Conservation (phyloP, 2,888 invertebrate genomes). For the Zonitis immaculata region DNA sequence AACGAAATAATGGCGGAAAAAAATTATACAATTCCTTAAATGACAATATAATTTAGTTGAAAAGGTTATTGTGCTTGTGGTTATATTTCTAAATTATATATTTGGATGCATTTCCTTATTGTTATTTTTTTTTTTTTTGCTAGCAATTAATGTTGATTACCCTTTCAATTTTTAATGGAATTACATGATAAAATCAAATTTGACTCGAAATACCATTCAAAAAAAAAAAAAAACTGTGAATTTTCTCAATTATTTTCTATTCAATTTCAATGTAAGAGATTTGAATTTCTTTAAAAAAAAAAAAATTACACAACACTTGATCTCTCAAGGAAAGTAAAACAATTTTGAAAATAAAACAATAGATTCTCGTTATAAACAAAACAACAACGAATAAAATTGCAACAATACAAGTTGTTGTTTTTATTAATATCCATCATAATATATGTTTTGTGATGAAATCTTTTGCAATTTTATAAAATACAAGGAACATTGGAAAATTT, state of each 20-base stretch:
- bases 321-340: background rate
- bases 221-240: background rate
- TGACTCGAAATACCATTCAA: background rate
- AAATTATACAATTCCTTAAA: background rate
- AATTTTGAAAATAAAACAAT: background rate
- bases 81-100: slow-evolving; percentile 4
- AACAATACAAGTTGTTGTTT: background rate
- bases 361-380: background rate
- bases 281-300: background rate
- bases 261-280: background rate
- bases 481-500: no score
- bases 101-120: background rate
- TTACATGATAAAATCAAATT: no score
- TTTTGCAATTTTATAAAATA: no score
- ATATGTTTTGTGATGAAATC: no score
- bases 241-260: background rate
- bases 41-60: background rate
- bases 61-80: slow-evolving; percentile 4
- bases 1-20: background rate
- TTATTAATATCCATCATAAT: no score
- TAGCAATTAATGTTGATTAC: background rate
- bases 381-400: background rate
- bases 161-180: no score
- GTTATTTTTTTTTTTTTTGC: background rate
- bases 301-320: background rate